Conservation (phyloP, 2,113 vertebrate genomes). For the Nyctibius bracteatus region DNA sequence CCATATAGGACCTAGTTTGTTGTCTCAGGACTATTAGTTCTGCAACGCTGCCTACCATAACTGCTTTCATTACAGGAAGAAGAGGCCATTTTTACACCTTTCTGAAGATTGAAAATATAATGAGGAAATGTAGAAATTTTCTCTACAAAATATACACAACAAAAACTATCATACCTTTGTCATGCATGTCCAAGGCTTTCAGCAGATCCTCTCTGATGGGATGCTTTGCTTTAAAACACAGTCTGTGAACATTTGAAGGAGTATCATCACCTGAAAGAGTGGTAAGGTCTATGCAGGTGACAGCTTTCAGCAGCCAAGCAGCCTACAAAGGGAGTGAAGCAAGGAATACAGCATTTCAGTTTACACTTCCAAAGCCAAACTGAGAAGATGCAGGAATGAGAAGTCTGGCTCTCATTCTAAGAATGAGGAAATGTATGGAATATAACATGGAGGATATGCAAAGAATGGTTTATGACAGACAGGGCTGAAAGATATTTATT, state of each 20-base stretch:
- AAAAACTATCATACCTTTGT: constrained; percentile 78
- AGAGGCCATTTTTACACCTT: not conserved
- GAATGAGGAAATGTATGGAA: not conserved
- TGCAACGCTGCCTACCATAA: not conserved
- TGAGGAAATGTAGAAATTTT: not conserved
- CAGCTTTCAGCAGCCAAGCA: constrained; percentile 91
- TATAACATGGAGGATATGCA: not conserved
- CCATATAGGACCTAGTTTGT: not conserved
- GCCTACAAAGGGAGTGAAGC: constrained; percentile 70
- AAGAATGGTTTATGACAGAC: not conserved
- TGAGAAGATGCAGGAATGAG: not conserved
- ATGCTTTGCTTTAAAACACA: constrained; percentile 91
- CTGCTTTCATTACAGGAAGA: not conserved
- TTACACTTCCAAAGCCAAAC: not conserved
- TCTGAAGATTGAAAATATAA: not conserved
- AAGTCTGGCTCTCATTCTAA: not conserved
- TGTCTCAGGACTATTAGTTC: not conserved
- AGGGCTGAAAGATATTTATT: not conserved
- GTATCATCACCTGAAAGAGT: constrained; percentile 93
- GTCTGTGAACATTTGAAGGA: constrained; percentile 84
- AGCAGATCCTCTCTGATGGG: constrained; percentile 86
- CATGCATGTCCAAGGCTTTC: constrained; percentile 82
- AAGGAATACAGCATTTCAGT: not conserved
- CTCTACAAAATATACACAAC: not conserved
- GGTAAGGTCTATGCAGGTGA: constrained; percentile 93